Evolutionary conservation across 2,888 invertebrate genomes (phyloP).

Genomic region (Trichogramma dendrolimi): DNA sequence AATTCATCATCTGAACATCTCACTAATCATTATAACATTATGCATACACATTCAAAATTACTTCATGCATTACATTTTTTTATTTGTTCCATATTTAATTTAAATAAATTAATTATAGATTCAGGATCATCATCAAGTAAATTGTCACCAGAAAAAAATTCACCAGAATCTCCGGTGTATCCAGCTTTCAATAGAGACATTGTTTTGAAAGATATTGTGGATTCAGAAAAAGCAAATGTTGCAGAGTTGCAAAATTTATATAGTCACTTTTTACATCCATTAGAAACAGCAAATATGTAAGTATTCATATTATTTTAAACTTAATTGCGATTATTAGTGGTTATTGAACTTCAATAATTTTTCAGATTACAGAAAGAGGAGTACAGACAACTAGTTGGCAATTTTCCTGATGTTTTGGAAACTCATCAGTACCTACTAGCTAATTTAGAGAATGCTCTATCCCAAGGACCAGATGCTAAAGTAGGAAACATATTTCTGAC

Average conservation of each 20-base stretch:
- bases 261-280: conserved; percentile 80
- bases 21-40: not conserved
- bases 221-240: conserved; percentile 88
- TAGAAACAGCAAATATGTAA: conserved; percentile 84
- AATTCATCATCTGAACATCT: not conserved
- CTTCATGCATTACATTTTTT: not conserved
- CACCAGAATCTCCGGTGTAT: conserved; percentile 48
- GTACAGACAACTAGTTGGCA: conserved; percentile 81
- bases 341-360: conserved; percentile 27
- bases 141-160: conserved; percentile 65
- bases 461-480: conserved; percentile 71
- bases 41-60: conserved; percentile 4
- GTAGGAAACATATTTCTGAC: conserved; percentile 89
- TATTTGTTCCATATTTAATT: not conserved
- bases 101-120: conserved; percentile 25
- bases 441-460: conserved; percentile 73
- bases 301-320: conserved; percentile 43
- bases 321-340: not conserved
- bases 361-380: conserved; percentile 78
- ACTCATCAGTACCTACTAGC: conserved; percentile 77
- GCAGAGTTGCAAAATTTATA: conserved; percentile 82
- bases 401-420: conserved; percentile 81
- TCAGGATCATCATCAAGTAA: conserved; percentile 55
- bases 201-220: conserved; percentile 84
- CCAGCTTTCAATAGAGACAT: conserved; percentile 76